Conservation (phyloP, 2,113 vertebrate genomes). For the Rhinopomastus cyanomelas region DNA sequence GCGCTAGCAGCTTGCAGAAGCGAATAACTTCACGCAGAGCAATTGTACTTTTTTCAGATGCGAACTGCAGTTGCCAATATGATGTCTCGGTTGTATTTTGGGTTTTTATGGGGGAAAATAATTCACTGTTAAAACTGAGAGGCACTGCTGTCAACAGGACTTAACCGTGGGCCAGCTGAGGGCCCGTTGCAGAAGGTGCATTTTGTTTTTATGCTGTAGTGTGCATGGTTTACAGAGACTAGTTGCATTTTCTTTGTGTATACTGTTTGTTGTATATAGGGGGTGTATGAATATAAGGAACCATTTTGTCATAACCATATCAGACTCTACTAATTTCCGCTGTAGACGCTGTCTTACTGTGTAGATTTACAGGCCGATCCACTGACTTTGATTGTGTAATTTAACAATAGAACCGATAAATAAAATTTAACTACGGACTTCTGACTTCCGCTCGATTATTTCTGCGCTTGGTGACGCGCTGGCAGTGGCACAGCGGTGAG, state of each 20-base stretch:
- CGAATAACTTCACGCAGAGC: constrained; percentile 65
- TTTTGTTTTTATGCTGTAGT: constrained; percentile 74
- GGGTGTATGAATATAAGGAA: constrained; percentile 71
- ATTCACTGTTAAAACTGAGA: constrained; percentile 44
- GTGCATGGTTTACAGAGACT: constrained; percentile 79
- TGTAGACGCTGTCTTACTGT: constrained; percentile 72
- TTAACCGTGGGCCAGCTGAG: not conserved
- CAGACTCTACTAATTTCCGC: constrained; percentile 67
- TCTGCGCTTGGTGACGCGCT: not conserved
- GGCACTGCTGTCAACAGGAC: constrained; percentile 56
- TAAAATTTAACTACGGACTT: constrained; percentile 77
- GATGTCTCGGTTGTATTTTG: constrained; percentile 52
- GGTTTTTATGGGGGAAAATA: constrained; percentile 19
- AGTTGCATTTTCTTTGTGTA: constrained; percentile 76
- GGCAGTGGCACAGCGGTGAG: not conserved
- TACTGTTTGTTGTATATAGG: constrained; percentile 78
- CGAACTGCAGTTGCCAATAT: constrained; percentile 55
- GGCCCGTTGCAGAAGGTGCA: constrained; percentile 65
- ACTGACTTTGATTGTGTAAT: constrained; percentile 79
- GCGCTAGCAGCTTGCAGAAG: constrained; percentile 12
- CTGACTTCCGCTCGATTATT: constrained; percentile 49
- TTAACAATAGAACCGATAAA: constrained; percentile 78
- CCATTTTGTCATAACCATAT: constrained; percentile 73
- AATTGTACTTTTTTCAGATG: not conserved
- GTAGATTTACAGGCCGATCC: constrained; percentile 72